Percentiles rank a stretch among this genome's conserved stretches.
Evolutionary conservation across 2,797 vertebrate genomes (phyloP).

Genomic region (Xyrichtys novacula): DNA sequence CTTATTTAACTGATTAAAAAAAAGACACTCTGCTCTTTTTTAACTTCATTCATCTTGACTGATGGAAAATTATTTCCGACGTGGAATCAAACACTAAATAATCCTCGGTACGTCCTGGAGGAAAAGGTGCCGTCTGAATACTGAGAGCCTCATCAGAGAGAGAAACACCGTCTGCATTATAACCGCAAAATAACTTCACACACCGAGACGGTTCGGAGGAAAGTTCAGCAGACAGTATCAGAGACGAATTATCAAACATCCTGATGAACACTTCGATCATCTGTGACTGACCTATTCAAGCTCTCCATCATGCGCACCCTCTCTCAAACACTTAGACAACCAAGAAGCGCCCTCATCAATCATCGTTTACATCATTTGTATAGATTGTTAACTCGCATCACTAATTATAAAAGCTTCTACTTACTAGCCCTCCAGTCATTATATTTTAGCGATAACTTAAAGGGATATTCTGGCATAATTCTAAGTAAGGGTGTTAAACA

Average conservation of each 20-base stretch:
- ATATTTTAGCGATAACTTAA: too few relatives aligned
- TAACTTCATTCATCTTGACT: not conserved
- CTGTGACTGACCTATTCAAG: not conserved
- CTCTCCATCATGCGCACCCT: too few relatives aligned
- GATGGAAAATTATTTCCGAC: not conserved
- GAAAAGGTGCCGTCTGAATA: conserved; percentile 1
- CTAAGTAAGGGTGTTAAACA: too few relatives aligned
- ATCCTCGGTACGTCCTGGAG: not conserved
- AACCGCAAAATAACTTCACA: not conserved
- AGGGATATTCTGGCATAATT: too few relatives aligned
- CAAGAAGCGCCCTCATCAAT: too few relatives aligned
- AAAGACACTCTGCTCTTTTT: not conserved
- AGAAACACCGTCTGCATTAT: not conserved
- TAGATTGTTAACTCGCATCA: too few relatives aligned
- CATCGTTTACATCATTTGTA: too few relatives aligned
- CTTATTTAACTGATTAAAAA: conserved; percentile 20
- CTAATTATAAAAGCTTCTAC: too few relatives aligned
- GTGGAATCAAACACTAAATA: conserved; percentile 17
- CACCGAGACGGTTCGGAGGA: not conserved
- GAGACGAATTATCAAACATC: too few relatives aligned
- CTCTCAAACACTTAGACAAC: too few relatives aligned
- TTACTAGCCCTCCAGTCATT: too few relatives aligned
- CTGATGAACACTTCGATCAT: too few relatives aligned
- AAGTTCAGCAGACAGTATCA: not conserved
- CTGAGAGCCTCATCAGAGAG: conserved; percentile 16